Evolutionary conservation across 2,888 invertebrate genomes (phyloP), one percentile per base, ranked within the genome.

Genomic region (Conistra vaccinii): DNA sequence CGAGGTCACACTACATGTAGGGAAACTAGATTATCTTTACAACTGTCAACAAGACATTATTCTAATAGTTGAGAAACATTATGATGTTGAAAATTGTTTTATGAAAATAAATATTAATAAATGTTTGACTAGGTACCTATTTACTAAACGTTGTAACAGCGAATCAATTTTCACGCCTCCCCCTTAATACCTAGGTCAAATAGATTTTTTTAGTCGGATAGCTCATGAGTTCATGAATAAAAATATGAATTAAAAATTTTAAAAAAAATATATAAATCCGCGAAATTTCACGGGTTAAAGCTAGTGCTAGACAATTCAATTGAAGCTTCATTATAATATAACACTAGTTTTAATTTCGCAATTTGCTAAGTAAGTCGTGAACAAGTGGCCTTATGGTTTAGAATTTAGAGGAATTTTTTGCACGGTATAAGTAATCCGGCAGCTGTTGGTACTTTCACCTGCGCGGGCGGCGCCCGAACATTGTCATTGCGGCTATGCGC

Each of bases 391-490:
- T 39, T 74, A 74, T 53, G 81, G 51, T 80, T 70, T 69, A 71
- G 67, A 68, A 71, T 73, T 83, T 72, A 81, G 66, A 78, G 73
- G 70, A 80, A 58, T 73, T 76, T 78, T 77, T 80, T 78, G 60
- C 51, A 72, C 87, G 84, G 87, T 87, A 83, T 83, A 89, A 92
- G 89, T 90, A 91, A 91, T 91, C 87, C 88, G 87, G 87, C 87
- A 89, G 88, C 86, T 85, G 87, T 88, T 90, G 89, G 92, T 93
- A 95, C 95, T 95, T 95, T 95, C 95, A 95, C 95, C 93, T 87
- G 85, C 89, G 84, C 89, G 76, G 85, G 86, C 88, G 89, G 88
- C 91, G 91, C 89, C 91, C 89, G 90, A 91, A 93, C 93, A 95
- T 94, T 95, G 93, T 94, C 93, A 93, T 91, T 93, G 92, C 91